Conservation (phyloP, 1,140 invertebrate species). For the Tetragonula clypearis region DNA sequence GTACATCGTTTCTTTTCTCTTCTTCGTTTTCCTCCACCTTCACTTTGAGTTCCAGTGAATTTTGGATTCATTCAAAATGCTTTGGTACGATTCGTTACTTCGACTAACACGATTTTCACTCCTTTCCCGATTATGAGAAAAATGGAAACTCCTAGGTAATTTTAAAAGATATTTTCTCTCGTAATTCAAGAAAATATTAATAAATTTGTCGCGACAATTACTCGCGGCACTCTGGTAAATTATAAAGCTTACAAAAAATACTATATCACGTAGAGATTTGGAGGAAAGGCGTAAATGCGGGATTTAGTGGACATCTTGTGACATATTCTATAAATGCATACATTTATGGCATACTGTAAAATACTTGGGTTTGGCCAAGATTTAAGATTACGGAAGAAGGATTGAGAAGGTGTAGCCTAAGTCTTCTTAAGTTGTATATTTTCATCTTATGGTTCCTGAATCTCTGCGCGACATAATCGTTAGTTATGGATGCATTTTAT, state of each 20-base stretch:
- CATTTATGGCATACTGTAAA: slow-evolving; percentile 25
- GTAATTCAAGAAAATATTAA: no score
- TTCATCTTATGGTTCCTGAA: neutral
- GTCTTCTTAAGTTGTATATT: neutral
- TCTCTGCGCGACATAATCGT: neutral
- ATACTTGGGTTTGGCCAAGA: slow-evolving; percentile 22
- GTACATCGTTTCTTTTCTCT: neutral
- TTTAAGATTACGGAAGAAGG: slow-evolving; percentile 7
- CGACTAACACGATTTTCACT: no score
- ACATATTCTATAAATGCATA: slow-evolving; percentile 2
- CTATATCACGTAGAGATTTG: neutral
- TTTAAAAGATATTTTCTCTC: no score
- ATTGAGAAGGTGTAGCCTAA: neutral
- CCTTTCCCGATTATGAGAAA: no score
- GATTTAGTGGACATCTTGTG: neutral
- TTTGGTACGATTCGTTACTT: no score
- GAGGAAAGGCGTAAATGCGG: neutral
- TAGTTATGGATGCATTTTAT: neutral
- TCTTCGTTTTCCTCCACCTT: neutral
- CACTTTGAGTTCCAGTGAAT: no score
- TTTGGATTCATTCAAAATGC: no score
- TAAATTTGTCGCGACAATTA: neutral
- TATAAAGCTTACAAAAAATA: neutral
- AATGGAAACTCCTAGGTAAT: no score
- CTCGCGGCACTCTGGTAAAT: neutral